Conservation (phyloP, 1,140 invertebrate species). For the Megalopta genalis region DNA sequence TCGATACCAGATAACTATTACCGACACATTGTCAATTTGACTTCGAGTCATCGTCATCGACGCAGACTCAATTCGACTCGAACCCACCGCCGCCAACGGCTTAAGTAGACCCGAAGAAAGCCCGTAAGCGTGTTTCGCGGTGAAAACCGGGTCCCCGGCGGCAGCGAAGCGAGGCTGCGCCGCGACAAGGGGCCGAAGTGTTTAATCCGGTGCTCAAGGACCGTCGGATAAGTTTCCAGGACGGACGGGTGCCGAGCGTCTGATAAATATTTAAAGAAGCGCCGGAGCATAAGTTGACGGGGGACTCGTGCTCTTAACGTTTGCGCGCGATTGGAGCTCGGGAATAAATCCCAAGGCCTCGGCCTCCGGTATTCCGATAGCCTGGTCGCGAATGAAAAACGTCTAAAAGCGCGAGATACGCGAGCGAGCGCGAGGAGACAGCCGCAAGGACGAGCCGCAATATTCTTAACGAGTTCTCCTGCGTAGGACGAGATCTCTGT, state of each 20-base stretch:
- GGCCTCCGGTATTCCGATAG: background rate
- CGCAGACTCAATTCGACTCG: too few relatives aligned
- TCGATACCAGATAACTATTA: too few relatives aligned
- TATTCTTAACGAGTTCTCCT: background rate
- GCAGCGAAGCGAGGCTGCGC: too few relatives aligned
- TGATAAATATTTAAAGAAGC: conserved; percentile 44
- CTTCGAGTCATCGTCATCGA: too few relatives aligned
- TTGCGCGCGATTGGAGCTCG: conserved; percentile 7
- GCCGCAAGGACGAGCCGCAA: background rate
- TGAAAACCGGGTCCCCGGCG: too few relatives aligned
- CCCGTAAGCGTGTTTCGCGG: too few relatives aligned
- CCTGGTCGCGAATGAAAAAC: background rate
- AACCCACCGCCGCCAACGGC: too few relatives aligned
- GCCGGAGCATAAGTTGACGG: background rate
- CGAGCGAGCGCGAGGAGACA: background rate
- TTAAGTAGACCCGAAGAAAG: too few relatives aligned
- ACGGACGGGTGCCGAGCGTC: background rate
- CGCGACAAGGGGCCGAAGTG: background rate
- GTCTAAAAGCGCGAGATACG: background rate
- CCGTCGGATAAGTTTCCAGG: background rate
- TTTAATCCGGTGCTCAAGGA: background rate
- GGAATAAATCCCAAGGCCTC: conserved; percentile 38
- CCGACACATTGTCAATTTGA: too few relatives aligned
- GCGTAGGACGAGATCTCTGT: too few relatives aligned
- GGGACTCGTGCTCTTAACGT: conserved; percentile 1